Base-by-base conservation (phyloP, 1,140 invertebrate genomes). In the Caenorhabditis brenneri region DNA sequence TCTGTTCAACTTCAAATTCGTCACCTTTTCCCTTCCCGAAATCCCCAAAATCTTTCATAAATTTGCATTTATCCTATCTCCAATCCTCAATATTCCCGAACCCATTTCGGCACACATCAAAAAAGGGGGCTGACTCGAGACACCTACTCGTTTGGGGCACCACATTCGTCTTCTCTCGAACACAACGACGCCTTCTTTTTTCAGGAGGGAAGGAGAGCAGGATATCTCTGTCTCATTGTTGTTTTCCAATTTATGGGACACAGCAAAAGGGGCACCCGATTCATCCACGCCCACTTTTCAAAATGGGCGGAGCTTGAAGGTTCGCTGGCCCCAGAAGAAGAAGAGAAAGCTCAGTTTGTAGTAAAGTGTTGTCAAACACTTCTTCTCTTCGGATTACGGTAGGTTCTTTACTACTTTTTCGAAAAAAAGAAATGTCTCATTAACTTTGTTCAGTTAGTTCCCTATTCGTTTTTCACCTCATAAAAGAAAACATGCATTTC, bases 81-180 rank as follows among this genome's bases (percentile, higher is more conserved):
- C 31, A 65, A 29, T 65, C 36, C 15, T 29, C 36, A 42, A 33
- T 65, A 33, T 65, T 36, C 15, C 15, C 4, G 36, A 74, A 74
- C 65, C 65, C 65, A 74, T 74, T 74, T 74, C 65, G 65, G 65
- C 65, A 74, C 65, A 74, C 65, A 74, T 74, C 65, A 74, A 74
- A 74, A 42, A 65, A 65, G n/a, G 19, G 31, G 7, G 24, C 12
- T 42, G 39, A 42, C 39, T 42, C 39, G 12, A 42, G 10, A 65
- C 60, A 65, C 60, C 60, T 65, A 65, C 60, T 65, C 60, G 60
- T 65, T 65, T n/a, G 22, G 31, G 29, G 24, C 49, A 51, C 42
- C 42, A 0, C 53, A 36, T 65, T n/a, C 31, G 31, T 65, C 60
- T 65, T 65, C 60, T 58, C 24, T n/a, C n/a, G 55, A 58, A 27